These are phyloP conservation scores for Arbacia lixula DNA, from an alignment of 53 echinoderm and acorn worm species.

Conservation along the genomic window DNA sequence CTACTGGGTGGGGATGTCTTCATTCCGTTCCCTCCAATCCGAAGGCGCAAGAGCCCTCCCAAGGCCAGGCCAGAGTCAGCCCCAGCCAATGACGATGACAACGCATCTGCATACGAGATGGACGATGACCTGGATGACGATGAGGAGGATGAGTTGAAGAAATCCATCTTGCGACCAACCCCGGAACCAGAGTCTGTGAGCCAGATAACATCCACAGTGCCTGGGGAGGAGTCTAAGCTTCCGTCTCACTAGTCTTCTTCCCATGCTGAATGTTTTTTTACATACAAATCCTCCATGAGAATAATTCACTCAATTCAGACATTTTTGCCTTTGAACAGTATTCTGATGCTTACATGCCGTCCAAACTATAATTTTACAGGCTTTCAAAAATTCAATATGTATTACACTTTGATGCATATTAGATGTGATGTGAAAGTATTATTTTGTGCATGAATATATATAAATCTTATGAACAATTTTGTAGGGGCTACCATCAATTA, in stretches of 20 bases:
- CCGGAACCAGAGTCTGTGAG: slow-evolving; percentile 49
- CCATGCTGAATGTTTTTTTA: no score
- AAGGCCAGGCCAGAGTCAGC: slow-evolving; percentile 1
- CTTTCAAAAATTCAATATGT: no score
- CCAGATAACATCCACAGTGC: slow-evolving; percentile 10
- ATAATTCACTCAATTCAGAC: no score
- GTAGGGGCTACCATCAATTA: no score
- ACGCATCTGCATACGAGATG: not conserved
- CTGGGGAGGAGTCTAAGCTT: not conserved
- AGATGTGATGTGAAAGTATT: no score
- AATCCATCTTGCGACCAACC: slow-evolving; percentile 40
- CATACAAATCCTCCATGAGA: no score
- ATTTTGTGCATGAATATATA: no score
- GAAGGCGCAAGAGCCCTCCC: not conserved
- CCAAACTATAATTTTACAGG: no score
- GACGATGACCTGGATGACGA: slow-evolving; percentile 56
- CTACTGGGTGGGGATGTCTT: slow-evolving; percentile 10
- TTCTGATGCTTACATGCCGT: no score
- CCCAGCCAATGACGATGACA: not conserved
- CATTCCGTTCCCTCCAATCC: slow-evolving; percentile 24
- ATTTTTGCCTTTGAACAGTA: no score
- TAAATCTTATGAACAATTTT: no score
- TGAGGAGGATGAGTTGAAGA: slow-evolving; percentile 55
- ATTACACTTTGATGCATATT: no score
- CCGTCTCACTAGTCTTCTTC: slow-evolving; percentile 37